phyloP scores from a whole-genome alignment of 1,140 invertebrate genomes.

The Periplaneta americana region DNA sequence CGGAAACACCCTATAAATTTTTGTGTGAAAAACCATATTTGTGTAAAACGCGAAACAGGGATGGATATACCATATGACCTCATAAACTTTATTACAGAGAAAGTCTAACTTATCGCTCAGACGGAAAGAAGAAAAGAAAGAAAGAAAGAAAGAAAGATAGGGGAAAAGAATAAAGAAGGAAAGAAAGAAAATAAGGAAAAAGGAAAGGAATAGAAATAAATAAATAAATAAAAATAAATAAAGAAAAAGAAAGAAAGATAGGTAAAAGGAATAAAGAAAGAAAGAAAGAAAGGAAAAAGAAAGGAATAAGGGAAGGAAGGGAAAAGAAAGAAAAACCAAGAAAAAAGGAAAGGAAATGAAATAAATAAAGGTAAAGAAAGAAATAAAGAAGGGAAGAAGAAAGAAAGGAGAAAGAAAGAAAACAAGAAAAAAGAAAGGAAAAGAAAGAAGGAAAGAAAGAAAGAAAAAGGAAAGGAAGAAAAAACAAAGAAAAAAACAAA shows the following conservation, averaged over 20 bases:
- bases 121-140: background rate
- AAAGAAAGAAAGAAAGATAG: background rate
- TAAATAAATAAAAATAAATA: background rate
- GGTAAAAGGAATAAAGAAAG: too few species aligned
- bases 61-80: too few species aligned
- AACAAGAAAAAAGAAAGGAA: background rate
- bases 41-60: too few species aligned
- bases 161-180: background rate
- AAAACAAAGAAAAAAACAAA: background rate
- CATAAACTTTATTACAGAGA: too few species aligned
- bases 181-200: background rate
- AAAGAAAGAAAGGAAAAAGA: background rate
- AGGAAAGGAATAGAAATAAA: background rate
- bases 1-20: too few species aligned
- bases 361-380: background rate
- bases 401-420: background rate
- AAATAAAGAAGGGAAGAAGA: background rate
- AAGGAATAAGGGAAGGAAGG: background rate
- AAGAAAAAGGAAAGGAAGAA: background rate
- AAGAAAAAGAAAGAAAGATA: background rate
- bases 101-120: too few species aligned
- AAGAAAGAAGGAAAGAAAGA: too few species aligned
- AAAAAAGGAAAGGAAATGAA: background rate
- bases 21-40: too few species aligned
- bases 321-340: background rate